Base-by-base conservation (phyloP, 2,888 invertebrate genomes). In the Agrilus cyanescens region DNA sequence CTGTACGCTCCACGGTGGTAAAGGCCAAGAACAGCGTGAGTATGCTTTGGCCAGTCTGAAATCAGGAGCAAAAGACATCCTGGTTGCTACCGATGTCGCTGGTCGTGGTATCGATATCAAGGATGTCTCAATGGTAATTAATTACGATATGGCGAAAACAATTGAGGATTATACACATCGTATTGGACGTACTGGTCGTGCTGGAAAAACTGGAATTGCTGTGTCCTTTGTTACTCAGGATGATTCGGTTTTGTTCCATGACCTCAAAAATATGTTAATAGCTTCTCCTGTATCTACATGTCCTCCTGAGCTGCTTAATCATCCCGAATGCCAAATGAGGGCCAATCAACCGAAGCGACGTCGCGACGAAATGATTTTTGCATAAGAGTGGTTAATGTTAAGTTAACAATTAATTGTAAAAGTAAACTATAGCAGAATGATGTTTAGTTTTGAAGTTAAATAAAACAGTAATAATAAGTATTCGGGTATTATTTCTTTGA, bases 61-160 rank as follows among this genome's bases (percentile, higher is more conserved):
- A 66, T 82, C 84, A 41, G 97, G 97, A 4, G 78, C 86, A 1
- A 97, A 97, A 66, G 96, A 99, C 62, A 98, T 99, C 60, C 71
- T 99, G 54, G 98, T 99, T 32, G 98, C 98, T 1, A 99, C 98
- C 0, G 97, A 99, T 67, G 98, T 99, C 1, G 98, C 98, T 53
- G 98, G 98, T 54, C 86, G 98, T 77, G 98, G 98, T 89, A 98
- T 99, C 53, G 98, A 99, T 63, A 97, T 99, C 63, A 97, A 98
- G 65, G 97, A 99, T 66, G 98, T 99, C 3, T 94, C 96, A 6
- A 76, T 98, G 69, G 98, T 99, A 49, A 91, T 99, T 57, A 99
- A 99, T 67, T 99, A 99, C 59, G 98, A 99, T 63, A 99, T 99
- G 98, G 96, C 98, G 0, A 98, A 98, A 68, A 82, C 85, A 13